Evolutionary conservation across 2,888 invertebrate species (phyloP).

Genomic region (Sarcophaga caerulescens): DNA sequence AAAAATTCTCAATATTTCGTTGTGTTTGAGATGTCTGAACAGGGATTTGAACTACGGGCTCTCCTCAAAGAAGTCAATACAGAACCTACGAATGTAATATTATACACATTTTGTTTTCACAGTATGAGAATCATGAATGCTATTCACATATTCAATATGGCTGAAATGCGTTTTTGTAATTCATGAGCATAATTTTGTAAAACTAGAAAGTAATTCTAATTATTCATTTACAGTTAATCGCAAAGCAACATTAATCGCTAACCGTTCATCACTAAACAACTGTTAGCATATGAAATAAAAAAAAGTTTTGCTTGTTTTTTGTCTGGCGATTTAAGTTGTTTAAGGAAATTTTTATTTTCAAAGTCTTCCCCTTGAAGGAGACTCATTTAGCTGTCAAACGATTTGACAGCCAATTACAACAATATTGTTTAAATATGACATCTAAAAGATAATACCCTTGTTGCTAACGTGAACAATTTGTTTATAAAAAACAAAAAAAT

Average conservation of each 20-base stretch:
- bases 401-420: constrained; percentile 31
- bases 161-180: too few relatives aligned
- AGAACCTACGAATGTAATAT: too few relatives aligned
- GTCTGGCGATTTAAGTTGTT: constrained; percentile 5
- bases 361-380: constrained; percentile 53
- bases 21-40: too few relatives aligned
- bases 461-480: constrained; percentile 46
- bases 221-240: too few relatives aligned
- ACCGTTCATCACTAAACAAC: neutral
- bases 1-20: too few relatives aligned
- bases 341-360: constrained; percentile 45
- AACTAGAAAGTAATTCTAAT: too few relatives aligned
- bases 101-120: too few relatives aligned
- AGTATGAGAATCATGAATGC: too few relatives aligned
- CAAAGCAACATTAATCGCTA: neutral
- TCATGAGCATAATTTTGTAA: too few relatives aligned
- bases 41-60: too few relatives aligned
- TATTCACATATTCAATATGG: too few relatives aligned
- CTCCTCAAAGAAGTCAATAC: too few relatives aligned
- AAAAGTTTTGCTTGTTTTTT: neutral
- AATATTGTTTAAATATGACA: constrained; percentile 44
- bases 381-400: constrained; percentile 44
- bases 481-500: neutral
- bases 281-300: constrained; percentile 17
- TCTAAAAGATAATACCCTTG: constrained; percentile 20